Percentiles rank a stretch among this genome's conserved stretches.
phyloP scores from a whole-genome alignment of 2,113 vertebrate genomes.

The Eudyptes chrysolophus region DNA sequence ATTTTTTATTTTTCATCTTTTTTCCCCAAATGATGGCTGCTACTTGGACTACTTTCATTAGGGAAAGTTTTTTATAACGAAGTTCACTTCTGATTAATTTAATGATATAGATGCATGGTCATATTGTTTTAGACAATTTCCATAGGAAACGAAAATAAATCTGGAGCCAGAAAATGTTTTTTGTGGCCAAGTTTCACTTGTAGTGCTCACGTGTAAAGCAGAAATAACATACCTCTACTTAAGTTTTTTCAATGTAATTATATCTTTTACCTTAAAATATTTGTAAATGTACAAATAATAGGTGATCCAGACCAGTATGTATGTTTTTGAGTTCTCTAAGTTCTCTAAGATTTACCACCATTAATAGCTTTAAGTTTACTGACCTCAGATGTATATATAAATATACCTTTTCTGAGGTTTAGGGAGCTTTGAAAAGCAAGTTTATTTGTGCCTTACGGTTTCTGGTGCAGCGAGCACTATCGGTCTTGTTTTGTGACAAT shows the following conservation, averaged over 20 bases:
- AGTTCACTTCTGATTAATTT: background rate
- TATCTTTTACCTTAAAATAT: background rate
- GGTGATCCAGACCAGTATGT: background rate
- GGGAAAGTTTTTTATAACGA: background rate
- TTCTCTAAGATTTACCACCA: background rate
- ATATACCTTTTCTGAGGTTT: background rate
- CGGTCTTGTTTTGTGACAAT: background rate
- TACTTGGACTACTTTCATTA: background rate
- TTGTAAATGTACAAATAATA: background rate
- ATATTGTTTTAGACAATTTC: background rate
- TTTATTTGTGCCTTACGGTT: background rate
- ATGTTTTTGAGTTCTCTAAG: background rate
- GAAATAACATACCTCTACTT: background rate
- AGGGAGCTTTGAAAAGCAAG: background rate
- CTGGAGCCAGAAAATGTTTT: background rate
- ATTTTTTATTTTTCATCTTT: background rate
- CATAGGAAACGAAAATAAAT: background rate
- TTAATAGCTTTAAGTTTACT: background rate
- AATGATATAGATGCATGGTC: background rate
- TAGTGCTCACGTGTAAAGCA: background rate
- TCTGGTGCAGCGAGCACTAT: rapidly evolving
- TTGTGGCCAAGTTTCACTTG: background rate
- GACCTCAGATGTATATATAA: rapidly evolving
- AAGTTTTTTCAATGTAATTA: background rate
- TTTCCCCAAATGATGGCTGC: background rate